Base-by-base conservation (phyloP, 2,888 invertebrate genomes). In the Catocala fraxini region DNA sequence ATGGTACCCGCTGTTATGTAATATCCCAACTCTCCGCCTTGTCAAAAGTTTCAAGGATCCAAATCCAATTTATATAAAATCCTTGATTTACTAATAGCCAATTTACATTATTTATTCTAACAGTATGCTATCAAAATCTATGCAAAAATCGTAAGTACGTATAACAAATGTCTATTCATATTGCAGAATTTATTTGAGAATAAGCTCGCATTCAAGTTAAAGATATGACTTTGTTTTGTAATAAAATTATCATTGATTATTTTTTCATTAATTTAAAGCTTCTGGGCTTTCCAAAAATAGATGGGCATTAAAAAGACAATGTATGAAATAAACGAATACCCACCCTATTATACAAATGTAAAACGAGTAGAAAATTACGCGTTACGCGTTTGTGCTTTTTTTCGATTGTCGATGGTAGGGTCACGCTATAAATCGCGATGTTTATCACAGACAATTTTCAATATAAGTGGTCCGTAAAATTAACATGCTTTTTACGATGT, bases 401-500 rank as follows among this genome's bases (percentile, higher is more conserved):
- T 58, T 69, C 63, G 69, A 66, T 72, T 76, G 70, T 71, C 69
- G 68, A 78, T 67, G 69, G 68, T 65, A 71, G 72, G 77, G 77
- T 80, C 73, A 67, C 59, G 71, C 73, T 59, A 77, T 83, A 81
- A 80, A 81, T 82, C 79, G 70, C 66, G 77, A 80, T 80, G 77
- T 77, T 81, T 80, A 82, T 80, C 80, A 75, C 69, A 58, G 56
- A 74, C 76, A 79, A 73, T 83, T 80, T 82, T 79, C 80, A 77
- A 75, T 81, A 79, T 73, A 79, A 79, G 75, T 80, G 80, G 77
- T 73, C 77, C 77, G 81, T 80, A 77, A 82, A 82, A 82, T 80
- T 77, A 79, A 70, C 73, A 72, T 63, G 57, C 60, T 54, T 70
- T 78, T 73, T 73, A 67, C 56, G 68, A 69, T 70, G 35, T 39